These are phyloP conservation scores for Chlorodrepanis virens DNA, from an alignment of 2,113 vertebrate species.

Conservation along the genomic window DNA sequence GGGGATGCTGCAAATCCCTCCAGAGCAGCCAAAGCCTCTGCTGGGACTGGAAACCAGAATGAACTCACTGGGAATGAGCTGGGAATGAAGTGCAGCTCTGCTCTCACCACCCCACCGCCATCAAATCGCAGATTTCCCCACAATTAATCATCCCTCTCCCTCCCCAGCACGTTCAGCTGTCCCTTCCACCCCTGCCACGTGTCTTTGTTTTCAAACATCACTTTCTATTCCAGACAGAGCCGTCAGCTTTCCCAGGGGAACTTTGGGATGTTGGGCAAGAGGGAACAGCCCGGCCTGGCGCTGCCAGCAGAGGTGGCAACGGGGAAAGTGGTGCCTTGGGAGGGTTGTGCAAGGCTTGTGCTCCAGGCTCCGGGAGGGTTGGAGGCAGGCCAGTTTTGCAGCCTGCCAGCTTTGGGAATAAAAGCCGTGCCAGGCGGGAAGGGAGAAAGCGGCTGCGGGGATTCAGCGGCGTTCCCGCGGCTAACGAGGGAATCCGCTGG, in stretches of 20 bases:
- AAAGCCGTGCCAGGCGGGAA: not conserved
- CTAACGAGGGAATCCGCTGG: not conserved
- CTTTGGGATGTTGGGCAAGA: not conserved
- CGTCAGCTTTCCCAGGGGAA: slow-evolving; percentile 3
- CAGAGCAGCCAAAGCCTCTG: not conserved
- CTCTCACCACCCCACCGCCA: not conserved
- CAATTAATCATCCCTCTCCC: not conserved
- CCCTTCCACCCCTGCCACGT: not conserved
- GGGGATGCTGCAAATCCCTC: not conserved
- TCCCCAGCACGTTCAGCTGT: not conserved
- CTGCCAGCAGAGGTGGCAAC: not conserved
- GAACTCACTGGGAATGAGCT: not conserved
- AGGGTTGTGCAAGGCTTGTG: not conserved
- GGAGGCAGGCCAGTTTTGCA: not conserved
- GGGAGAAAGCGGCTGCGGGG: not conserved
- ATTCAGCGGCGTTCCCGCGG: not conserved
- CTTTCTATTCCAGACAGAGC: not conserved
- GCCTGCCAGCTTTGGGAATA: not conserved
- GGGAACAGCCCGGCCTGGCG: rapidly evolving
- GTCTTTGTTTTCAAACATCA: not conserved
- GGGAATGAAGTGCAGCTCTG: not conserved
- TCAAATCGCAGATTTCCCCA: not conserved
- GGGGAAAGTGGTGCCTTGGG: not conserved
- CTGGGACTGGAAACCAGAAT: not conserved
- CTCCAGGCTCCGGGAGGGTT: not conserved